These are phyloP conservation scores for Cantharis lateralis DNA, from an alignment of 2,888 invertebrate genomes.

Conservation along the genomic window DNA sequence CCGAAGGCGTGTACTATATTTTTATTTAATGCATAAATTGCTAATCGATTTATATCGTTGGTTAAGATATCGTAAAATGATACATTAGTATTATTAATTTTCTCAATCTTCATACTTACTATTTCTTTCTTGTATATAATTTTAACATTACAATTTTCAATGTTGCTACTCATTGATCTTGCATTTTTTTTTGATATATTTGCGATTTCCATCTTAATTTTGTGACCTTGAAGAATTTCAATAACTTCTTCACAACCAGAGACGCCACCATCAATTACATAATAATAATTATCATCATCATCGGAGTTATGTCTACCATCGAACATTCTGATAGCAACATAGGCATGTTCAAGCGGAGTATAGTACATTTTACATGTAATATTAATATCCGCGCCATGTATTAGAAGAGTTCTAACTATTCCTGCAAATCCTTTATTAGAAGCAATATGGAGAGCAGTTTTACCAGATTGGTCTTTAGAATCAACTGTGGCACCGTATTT, in stretches of 20 bases:
- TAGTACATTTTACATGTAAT: background rate
- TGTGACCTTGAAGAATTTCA: background rate
- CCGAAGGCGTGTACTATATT: background rate
- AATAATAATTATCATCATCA: too few relatives aligned
- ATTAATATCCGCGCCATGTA: background rate
- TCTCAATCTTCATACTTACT: background rate
- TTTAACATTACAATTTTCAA: too few relatives aligned
- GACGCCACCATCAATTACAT: too few relatives aligned
- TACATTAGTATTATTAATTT: background rate
- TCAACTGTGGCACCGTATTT: too few relatives aligned
- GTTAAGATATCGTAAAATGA: background rate
- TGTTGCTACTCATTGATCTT: too few relatives aligned
- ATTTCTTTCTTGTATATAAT: background rate
- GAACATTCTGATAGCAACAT: too few relatives aligned
- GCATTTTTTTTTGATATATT: background rate
- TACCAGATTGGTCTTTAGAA: too few relatives aligned
- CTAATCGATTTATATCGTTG: background rate
- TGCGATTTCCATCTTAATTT: background rate
- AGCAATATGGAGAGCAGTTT: too few relatives aligned
- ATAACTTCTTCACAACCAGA: background rate
- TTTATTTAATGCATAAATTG: background rate
- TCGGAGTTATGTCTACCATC: too few relatives aligned
- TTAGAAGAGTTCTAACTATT: background rate
- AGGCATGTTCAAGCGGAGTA: background rate
- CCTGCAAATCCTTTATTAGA: too few relatives aligned